Conservation (phyloP, 2,113 vertebrate species). For the Platichthys stellatus region DNA sequence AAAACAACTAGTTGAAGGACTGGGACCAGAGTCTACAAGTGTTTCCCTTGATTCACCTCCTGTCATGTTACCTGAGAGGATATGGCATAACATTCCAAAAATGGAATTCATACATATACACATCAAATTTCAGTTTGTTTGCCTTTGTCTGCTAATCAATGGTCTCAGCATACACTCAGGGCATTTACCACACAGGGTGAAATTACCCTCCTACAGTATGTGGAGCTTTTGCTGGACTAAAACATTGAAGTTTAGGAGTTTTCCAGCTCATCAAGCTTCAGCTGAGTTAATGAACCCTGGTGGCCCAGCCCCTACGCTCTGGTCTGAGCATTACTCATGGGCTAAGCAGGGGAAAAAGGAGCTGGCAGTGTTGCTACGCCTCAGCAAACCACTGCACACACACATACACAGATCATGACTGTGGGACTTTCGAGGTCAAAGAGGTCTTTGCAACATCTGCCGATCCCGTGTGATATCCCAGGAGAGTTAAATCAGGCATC, state of each 20-base stretch:
- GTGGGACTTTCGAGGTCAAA: constrained; percentile 57
- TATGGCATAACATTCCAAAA: constrained; percentile 21
- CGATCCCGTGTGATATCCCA: constrained; percentile 59
- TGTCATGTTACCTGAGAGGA: not conserved
- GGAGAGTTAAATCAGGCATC: constrained; percentile 61
- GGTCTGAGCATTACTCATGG: constrained; percentile 64
- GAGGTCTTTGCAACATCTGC: constrained; percentile 73
- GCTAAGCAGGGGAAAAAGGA: constrained; percentile 51
- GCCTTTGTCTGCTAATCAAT: not conserved
- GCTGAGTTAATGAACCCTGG: constrained; percentile 75
- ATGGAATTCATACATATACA: not conserved
- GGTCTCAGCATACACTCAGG: not conserved
- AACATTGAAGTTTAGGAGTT: constrained; percentile 60
- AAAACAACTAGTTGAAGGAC: not conserved
- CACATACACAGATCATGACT: constrained; percentile 58
- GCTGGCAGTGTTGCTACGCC: constrained; percentile 62
- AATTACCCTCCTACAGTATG: constrained; percentile 15
- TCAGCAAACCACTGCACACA: constrained; percentile 40
- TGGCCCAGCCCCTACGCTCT: constrained; percentile 40
- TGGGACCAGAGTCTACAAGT: not conserved
- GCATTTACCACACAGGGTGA: not conserved
- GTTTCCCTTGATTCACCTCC: not conserved
- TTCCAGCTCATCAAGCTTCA: constrained; percentile 74
- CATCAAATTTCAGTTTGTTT: no score
- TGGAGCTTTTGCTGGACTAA: constrained; percentile 35